Base-by-base conservation (phyloP, 2,797 vertebrate species). In the Pangasius krempfi region DNA sequence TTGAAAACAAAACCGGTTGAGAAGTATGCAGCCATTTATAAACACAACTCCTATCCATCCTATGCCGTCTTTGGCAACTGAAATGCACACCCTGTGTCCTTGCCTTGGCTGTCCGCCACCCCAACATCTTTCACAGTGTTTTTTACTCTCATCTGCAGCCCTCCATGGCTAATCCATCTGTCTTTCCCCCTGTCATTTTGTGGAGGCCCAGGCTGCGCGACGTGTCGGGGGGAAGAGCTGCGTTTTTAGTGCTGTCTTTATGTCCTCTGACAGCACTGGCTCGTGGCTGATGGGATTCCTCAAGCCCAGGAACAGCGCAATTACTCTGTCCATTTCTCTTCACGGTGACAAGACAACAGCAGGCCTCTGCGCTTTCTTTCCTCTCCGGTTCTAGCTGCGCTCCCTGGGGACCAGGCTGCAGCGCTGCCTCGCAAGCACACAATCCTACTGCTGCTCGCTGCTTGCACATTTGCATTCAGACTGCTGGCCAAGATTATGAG, bases 271-370 rank as follows among this genome's bases (percentile, higher is more conserved):
- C 93, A 93, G 92, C 83, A 87, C 86, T 84, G 70, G 91, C 90
- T 89, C 60, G 84, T 76, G 89, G 92, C 92, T 92, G 92, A 92
- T 92, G 89, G 91, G 89, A 92, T 92, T 90, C 91, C 91, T 92
- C 89, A 85, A 88, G 86, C 93, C 86, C 81, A 90, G 91, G 91
- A 91, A 93, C 91, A 93, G 87, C 87, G 90, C 92, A 93, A 94
- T 94, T 93, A 93, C 92, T 92, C 90, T 90, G 90, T 92, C 93
- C 92, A 92, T 92, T 93, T 92, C 90, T 92, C 92, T 91, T 90
- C 88, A 80, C 73, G 40, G 88, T 92, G 92, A 94, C 92, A 93
- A 93, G 91, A 91, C 89, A 92, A 92, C 91, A 92, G 91, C 89
- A 91, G 83, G 88, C 87, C 89, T 90, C 89, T 91, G 80, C 85